Evolutionary conservation across 2,113 vertebrate genomes (phyloP).

Genomic region (Macroglossus sobrinus): DNA sequence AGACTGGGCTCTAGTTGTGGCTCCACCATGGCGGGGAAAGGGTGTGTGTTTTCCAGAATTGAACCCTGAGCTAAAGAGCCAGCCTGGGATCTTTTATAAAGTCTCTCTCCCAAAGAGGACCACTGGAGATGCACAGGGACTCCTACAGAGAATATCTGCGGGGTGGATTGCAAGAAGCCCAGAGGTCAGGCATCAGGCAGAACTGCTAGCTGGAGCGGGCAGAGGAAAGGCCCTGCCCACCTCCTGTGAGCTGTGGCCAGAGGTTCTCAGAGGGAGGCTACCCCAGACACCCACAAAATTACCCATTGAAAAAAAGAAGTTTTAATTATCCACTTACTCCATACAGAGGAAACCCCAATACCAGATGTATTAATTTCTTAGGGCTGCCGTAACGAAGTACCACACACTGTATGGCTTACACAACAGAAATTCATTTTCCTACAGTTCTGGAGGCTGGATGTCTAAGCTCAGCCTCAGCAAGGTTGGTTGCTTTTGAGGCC

Average conservation of each 20-base stretch:
- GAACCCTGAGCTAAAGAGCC: not conserved
- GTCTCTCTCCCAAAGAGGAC: not conserved
- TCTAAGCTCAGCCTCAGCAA: not conserved
- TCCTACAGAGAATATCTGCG: not conserved
- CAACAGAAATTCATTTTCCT: not conserved
- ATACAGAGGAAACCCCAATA: not conserved
- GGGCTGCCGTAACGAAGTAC: not conserved
- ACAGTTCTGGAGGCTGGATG: not conserved
- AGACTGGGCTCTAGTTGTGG: not conserved
- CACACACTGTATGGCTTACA: not conserved
- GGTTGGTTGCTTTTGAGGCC: not conserved
- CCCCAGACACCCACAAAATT: not conserved
- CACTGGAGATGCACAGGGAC: not conserved
- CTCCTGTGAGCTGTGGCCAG: not conserved
- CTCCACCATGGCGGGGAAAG: not conserved
- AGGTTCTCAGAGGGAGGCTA: not conserved
- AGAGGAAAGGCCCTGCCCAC: not conserved
- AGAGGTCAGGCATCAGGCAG: too few relatives aligned
- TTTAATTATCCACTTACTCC: not conserved
- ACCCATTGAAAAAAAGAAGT: not conserved
- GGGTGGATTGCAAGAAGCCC: not conserved
- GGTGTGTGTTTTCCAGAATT: not conserved
- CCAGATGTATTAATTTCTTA: not conserved
- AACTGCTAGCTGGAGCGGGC: not conserved
- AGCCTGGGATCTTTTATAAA: not conserved